Evolutionary conservation across 2,888 invertebrate genomes (phyloP), one percentile per base, ranked within the genome.

Genomic region (Hoplodrina ambigua): DNA sequence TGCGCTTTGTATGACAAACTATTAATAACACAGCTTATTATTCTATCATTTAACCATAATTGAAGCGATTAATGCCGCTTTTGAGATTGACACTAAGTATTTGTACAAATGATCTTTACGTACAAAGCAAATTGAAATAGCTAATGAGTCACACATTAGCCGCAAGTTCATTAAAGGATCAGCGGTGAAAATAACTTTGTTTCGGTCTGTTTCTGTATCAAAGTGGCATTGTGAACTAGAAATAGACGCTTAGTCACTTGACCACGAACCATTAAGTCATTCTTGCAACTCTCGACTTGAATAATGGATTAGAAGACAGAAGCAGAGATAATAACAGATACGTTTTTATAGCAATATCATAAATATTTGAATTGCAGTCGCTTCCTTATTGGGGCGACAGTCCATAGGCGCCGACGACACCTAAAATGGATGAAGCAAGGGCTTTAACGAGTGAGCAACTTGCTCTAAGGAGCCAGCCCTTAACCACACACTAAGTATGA

Each of bases 51-150:
- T 56, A 50, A 62, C 4, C 15, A 44, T 15, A 11, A 17, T 46
- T 59, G 15, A 60, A 54, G 17, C 30, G 50, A 54, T 49, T 62
- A 55, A 46, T 55, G 50, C n/a, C 53, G n/a, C 30, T 55, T 20
- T 65, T 69, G 52, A 57, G 11, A 50, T 65, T 33, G 1, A 33
- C 17, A 50, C 13, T n/a, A 19, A 37, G 44, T 33, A 62, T 41
- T 15, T 20, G 10, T 46, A 57, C 74, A 74, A 80, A 80, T 82
- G 85, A 19, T 46, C 57, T 53, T 84, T 82, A 87, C 84, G 88
- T 90, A 90, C 90, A 90, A 88, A 90, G 87, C 83, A 83, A 84
- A 89, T 90, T 77, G 87, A 92, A 94, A 94, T 94, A 94, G 87
- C 86, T 73, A 73, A 87, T 94, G 95, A 95, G 87, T 94, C 94